phyloP scores from a whole-genome alignment of 1,140 invertebrate genomes.

The Drosophila kepulauana region DNA sequence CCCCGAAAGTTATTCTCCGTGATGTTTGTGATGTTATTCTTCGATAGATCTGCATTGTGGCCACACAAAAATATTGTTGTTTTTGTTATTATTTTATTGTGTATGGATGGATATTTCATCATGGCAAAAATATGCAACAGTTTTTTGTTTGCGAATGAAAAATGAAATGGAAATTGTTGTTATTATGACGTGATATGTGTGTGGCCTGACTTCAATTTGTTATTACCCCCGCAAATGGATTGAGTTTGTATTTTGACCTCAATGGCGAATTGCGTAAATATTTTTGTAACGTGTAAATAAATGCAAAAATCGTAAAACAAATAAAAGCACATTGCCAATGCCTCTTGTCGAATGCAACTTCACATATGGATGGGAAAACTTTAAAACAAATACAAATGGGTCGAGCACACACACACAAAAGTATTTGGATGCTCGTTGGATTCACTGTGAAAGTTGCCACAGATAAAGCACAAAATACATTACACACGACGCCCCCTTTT shows the following conservation, averaged over 20 bases:
- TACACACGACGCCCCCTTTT: conserved; percentile 64
- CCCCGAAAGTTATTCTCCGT: conserved; percentile 93
- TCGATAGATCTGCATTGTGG: conserved; percentile 87
- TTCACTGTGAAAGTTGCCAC: conserved; percentile 24
- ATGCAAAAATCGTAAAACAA: conserved; percentile 17
- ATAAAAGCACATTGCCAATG: conserved; percentile 26
- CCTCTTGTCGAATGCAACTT: conserved; percentile 8
- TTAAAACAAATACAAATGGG: conserved; percentile 12
- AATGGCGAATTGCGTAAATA: conserved; percentile 32
- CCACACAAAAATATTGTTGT: conserved; percentile 1
- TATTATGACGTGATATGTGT: conserved; percentile 22
- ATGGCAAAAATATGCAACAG: conserved; percentile 36
- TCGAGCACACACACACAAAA: conserved; percentile 10
- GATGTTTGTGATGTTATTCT: conserved; percentile 91
- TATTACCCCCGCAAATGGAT: conserved; percentile 35
- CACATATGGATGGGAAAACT: conserved; percentile 15
- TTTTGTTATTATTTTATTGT: conserved; percentile 14
- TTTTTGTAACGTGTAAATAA: conserved; percentile 30
- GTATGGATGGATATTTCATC: conserved; percentile 16
- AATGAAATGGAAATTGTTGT: conserved; percentile 28
- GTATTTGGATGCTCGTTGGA: conserved; percentile 18
- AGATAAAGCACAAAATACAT: conserved; percentile 50
- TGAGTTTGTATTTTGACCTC: conserved; percentile 4
- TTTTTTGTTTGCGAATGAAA: conserved; percentile 26
- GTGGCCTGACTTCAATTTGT: conserved; percentile 18